Conservation (phyloP, 2,113 vertebrate genomes). For the Baryphthengus martii region DNA sequence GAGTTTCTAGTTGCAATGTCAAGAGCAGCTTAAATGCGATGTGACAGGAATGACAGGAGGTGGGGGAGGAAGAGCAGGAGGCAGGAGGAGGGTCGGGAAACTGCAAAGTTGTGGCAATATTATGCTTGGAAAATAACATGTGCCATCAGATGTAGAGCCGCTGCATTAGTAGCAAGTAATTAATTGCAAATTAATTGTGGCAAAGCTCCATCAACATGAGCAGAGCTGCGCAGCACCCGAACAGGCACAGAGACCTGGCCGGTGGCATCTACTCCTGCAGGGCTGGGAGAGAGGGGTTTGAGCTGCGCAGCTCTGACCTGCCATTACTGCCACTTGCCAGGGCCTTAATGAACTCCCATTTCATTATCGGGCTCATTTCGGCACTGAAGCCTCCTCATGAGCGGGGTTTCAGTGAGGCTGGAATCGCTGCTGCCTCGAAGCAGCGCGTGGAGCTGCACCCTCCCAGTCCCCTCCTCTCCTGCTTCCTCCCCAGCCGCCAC, state of each 20-base stretch:
- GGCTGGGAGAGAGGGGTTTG: background rate
- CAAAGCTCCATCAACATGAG: background rate
- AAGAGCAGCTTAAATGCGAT: background rate
- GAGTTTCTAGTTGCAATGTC: background rate
- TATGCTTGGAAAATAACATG: background rate
- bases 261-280: background rate
- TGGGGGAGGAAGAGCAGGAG: background rate
- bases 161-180: background rate
- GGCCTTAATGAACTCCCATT: rapidly evolving
- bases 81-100: background rate
- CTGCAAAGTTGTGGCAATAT: background rate
- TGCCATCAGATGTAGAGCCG: rapidly evolving
- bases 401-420: background rate
- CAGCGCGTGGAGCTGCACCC: background rate
- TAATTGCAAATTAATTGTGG: too few species aligned
- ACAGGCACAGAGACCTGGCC: background rate
- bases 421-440: background rate
- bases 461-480: background rate
- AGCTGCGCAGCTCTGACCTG: background rate
- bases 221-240: background rate
- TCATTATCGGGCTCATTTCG: rapidly evolving
- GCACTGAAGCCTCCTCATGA: rapidly evolving
- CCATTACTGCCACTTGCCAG: background rate
- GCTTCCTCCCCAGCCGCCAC: background rate
- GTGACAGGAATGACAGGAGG: background rate